Evolutionary conservation across 2,113 vertebrate genomes (phyloP).

Genomic region (Sialia sialis): DNA sequence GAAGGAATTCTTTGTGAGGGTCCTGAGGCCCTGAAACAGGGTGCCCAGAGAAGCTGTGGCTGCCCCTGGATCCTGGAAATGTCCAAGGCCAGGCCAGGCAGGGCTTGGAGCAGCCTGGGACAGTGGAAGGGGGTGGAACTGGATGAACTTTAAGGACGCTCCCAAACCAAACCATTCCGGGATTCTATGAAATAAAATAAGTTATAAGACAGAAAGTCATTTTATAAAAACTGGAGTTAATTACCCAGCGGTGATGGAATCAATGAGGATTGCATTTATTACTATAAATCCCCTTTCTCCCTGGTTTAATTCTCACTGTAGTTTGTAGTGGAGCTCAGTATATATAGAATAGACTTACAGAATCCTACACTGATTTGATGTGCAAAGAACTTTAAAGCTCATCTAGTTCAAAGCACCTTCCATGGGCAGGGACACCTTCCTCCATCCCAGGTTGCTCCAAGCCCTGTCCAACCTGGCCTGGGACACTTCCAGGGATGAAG

Average conservation of each 20-base stretch:
- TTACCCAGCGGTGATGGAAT: accelerated
- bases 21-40: background rate
- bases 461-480: accelerated
- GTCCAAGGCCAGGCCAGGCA: accelerated
- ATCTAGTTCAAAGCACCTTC: background rate
- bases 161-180: background rate
- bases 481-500: background rate
- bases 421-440: background rate
- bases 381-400: background rate
- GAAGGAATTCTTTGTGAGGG: background rate
- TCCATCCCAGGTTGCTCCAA: background rate
- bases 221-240: accelerated
- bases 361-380: background rate
- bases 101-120: background rate
- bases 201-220: accelerated
- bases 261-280: accelerated
- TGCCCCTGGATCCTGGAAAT: background rate
- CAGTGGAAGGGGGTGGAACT: accelerated
- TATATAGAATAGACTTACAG: background rate
- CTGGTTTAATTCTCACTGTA: accelerated
- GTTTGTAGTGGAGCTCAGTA: background rate
- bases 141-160: background rate
- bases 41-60: background rate
- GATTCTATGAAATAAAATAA: background rate
- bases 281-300: accelerated